Base-by-base conservation (phyloP, 2,888 invertebrate genomes). In the Cancer borealis region DNA sequence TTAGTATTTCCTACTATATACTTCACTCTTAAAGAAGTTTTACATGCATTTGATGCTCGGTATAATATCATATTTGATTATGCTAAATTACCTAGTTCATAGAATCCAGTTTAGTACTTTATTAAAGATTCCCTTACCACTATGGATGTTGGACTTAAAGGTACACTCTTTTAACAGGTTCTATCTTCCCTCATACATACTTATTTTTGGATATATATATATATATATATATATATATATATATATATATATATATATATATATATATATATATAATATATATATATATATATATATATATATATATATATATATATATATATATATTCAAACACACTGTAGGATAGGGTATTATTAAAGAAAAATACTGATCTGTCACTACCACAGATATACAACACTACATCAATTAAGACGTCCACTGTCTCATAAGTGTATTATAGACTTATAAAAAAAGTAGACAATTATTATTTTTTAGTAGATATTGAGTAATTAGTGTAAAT, bases 251-350 rank as follows among this genome's bases (percentile, higher is more conserved):
- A 47, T 73, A 45, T 87, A n/a, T 92, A n/a, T 87, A 84, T 92
- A 47, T 92, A 49, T 92, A 47, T 92, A 47, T 66, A 47, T 46
- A 47, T n/a, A 47, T n/a, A 47, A 6, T 87, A 87, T 54, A 87
- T 92, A 87, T 92, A 87, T 87, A 49, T 87, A 49, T 92, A 87
- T 92, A 87, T 92, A 87, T 87, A 87, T 92, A 87, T 92, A 87
- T 92, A 87, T 87, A 87, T 87, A 87, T 49, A 87, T 92, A 87
- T 47, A 87, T 92, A 87, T 87, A 87, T 92, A 87, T 92, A 87
- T 87, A 54, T 88, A 54, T 92, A 87, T 92, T 46, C 73, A 92
- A 46, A 66, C 79, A 92, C 79, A 73, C 46, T 46, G 79, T 46
- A 79, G 47, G 73, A 92, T 92, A 45, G 73, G 47, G 45, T 79